Evolutionary conservation across 2,113 vertebrate species (phyloP), one percentile per base, ranked within the genome.

Genomic region (Coptodon rendalli): DNA sequence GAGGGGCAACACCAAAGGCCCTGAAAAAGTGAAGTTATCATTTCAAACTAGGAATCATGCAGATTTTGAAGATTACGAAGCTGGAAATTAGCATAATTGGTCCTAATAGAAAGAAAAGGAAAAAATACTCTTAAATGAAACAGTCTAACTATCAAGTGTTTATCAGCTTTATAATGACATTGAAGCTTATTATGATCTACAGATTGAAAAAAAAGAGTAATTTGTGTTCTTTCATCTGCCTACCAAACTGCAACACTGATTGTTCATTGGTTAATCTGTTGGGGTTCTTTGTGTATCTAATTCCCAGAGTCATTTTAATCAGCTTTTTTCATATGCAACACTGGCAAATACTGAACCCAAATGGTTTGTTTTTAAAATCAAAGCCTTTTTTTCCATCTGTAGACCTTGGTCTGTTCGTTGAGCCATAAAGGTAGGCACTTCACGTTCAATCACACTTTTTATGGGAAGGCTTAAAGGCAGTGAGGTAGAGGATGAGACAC

Each of bases 371-470:
- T 61, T 80, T 43, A 22, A 40, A 40, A 13, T 52, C 9, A 48
- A 76, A 76, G 5, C 19, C 43, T 29, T 82, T 61, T 16, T 34
- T 48, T 1, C 29, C 16, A 8, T 84, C 34, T 78, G 31, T 12
- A 27, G 38, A 52, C 31, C 14, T 52, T 43, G 5, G 13, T 56
- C 7, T 29, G 9, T 68, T 56, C 6, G 1, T 5, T 59, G 24
- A 83, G n/a, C 45, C 24, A 80, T 66, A 22, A 86, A 80, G 83
- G 27, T 76, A 27, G 83, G 80, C 52, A 17, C 48, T 86, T 84
- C 31, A 24, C 66, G n/a, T 86, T 84, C 16, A 54, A 81, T 86
- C 53, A 29, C 56, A 27, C 12, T 66, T 90, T 88, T 91, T 56
- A 84, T 82, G 52, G 66, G 53, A 83, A 83, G 9, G 6, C 54